Evolutionary conservation across 2,797 vertebrate genomes (phyloP).

Genomic region (Clamator glandarius): DNA sequence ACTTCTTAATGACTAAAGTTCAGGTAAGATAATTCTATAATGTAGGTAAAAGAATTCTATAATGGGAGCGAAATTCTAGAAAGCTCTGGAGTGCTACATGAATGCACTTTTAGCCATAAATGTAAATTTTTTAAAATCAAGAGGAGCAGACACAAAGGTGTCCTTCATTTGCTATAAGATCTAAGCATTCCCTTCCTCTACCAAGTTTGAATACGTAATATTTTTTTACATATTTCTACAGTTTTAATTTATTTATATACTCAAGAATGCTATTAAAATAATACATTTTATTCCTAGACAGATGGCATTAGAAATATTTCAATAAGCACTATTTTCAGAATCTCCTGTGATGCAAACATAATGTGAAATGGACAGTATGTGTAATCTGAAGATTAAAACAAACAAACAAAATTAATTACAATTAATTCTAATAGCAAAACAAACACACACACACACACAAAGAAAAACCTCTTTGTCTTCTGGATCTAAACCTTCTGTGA

Average conservation of each 20-base stretch:
- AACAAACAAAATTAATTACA: not conserved
- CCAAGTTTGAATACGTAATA: not conserved
- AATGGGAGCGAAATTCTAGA: not conserved
- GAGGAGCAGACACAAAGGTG: not conserved
- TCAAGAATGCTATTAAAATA: not conserved
- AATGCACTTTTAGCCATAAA: not conserved
- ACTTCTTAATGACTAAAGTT: not conserved
- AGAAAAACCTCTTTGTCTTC: not conserved
- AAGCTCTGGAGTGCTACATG: not conserved
- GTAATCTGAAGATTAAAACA: not conserved
- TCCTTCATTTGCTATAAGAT: not conserved
- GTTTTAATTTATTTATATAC: not conserved
- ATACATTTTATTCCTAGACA: not conserved
- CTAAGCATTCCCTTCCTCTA: accelerated
- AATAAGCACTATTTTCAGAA: not conserved
- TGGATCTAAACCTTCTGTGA: not conserved
- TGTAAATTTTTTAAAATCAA: not conserved
- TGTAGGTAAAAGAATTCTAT: not conserved
- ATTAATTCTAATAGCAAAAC: not conserved
- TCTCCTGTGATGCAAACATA: not conserved
- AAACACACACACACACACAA: no score
- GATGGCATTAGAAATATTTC: not conserved
- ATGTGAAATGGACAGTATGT: not conserved
- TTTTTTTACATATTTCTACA: not conserved
- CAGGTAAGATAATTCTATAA: not conserved